Percentiles rank a stretch among this genome's conserved stretches.
Evolutionary conservation across 2,888 invertebrate species (phyloP).

Genomic region (Cheiracanthium punctorium): DNA sequence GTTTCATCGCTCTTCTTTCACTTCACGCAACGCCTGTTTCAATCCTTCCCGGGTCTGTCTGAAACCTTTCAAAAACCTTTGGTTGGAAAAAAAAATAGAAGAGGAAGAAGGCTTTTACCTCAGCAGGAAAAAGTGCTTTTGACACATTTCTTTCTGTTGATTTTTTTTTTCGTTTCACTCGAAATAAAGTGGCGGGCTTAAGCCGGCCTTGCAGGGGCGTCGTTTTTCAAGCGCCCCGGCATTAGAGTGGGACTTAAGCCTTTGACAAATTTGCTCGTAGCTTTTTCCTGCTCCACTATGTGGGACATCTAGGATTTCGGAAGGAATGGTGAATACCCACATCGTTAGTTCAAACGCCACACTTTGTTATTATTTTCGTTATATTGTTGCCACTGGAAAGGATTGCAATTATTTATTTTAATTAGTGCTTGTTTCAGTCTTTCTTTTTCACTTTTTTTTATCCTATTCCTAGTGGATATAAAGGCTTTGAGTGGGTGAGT

Average conservation of each 20-base stretch:
- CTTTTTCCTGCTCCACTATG: background rate
- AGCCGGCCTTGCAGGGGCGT: slow-evolving; percentile 61
- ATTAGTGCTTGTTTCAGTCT: slow-evolving; percentile 19
- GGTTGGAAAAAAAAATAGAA: background rate
- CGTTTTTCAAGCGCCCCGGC: slow-evolving; percentile 69
- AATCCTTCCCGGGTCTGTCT: background rate
- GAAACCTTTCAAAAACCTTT: slow-evolving; percentile 62
- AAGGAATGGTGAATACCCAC: slow-evolving; percentile 36
- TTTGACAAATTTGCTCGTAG: slow-evolving; percentile 65
- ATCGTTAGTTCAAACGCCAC: slow-evolving; percentile 39
- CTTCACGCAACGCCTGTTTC: slow-evolving; percentile 6
- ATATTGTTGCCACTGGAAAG: background rate
- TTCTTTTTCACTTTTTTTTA: too few relatives aligned
- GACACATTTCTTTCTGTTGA: slow-evolving; percentile 57
- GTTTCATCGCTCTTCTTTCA: background rate
- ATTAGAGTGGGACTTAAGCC: slow-evolving; percentile 61
- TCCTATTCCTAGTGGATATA: too few relatives aligned
- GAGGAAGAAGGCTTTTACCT: slow-evolving; percentile 42
- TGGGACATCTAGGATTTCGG: slow-evolving; percentile 39
- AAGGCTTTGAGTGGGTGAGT: too few relatives aligned
- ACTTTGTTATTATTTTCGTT: slow-evolving; percentile 15
- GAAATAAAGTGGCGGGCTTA: slow-evolving; percentile 70
- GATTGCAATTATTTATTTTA: slow-evolving; percentile 32
- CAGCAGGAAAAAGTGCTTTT: slow-evolving; percentile 26
- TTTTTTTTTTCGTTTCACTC: slow-evolving; percentile 50